Percentiles rank a stretch among this genome's conserved stretches.
Conservation (phyloP, 2,888 invertebrate genomes). For the Xiphydria camelus region DNA sequence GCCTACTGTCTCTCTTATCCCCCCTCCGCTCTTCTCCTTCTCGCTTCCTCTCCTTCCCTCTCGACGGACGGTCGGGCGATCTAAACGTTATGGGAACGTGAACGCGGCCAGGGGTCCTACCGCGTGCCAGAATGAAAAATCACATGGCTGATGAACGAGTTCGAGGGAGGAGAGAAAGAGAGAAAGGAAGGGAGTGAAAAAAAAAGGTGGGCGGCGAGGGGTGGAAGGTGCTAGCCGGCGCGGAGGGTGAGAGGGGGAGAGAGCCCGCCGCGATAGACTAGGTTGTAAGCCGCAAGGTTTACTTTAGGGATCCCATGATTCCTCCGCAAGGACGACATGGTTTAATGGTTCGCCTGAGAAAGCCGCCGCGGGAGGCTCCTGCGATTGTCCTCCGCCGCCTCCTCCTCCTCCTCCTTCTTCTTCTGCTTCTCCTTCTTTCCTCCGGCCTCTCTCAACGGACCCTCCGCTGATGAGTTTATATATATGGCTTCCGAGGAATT, state of each 20-base stretch:
- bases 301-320: slow-evolving; percentile 29
- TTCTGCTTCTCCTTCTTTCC: too few species aligned
- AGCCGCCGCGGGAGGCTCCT: too few species aligned
- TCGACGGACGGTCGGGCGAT: background rate
- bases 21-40: too few species aligned
- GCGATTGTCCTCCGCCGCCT: too few species aligned
- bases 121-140: slow-evolving; percentile 5
- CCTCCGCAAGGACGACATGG: slow-evolving; percentile 31
- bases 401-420: too few species aligned
- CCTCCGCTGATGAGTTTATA: too few species aligned
- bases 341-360: slow-evolving; percentile 38
- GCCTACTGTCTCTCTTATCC: too few species aligned
- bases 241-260: slow-evolving; percentile 16
- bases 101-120: background rate
- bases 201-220: background rate
- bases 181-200: slow-evolving; percentile 2
- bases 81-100: slow-evolving; percentile 11
- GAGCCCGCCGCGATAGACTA: slow-evolving; percentile 6
- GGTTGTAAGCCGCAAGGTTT: slow-evolving; percentile 22
- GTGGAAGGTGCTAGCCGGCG: slow-evolving; percentile 7
- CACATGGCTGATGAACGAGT: slow-evolving; percentile 9
- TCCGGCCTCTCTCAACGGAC: too few species aligned
- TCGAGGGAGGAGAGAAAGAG: too few species aligned
- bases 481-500: too few species aligned
- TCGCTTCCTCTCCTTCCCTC: slow-evolving; percentile 4